Evolutionary conservation across 1,140 invertebrate genomes (phyloP).

Genomic region (Helicorthomorpha holstii): DNA sequence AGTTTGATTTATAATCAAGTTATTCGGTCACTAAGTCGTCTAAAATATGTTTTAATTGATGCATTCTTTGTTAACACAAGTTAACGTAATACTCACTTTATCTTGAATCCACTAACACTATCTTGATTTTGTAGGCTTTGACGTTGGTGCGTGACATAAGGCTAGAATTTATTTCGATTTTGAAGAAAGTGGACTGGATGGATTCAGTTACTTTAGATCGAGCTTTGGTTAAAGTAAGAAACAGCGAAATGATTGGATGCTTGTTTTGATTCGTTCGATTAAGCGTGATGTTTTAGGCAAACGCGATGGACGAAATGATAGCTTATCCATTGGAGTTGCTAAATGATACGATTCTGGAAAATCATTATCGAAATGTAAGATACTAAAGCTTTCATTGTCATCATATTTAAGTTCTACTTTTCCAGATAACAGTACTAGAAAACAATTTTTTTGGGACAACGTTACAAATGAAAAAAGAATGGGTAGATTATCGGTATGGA

Average conservation of each 20-base stretch:
- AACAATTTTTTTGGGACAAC: not conserved
- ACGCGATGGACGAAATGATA: slow-evolving; percentile 8
- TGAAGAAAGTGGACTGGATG: slow-evolving; percentile 9
- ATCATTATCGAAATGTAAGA: slow-evolving; percentile 22
- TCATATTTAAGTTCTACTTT: not conserved
- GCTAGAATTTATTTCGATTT: slow-evolving; percentile 3
- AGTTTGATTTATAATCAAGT: too few relatives aligned
- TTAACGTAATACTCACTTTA: too few relatives aligned
- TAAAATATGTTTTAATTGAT: too few relatives aligned
- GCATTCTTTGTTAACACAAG: too few relatives aligned
- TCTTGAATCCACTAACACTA: too few relatives aligned
- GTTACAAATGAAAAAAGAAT: not conserved
- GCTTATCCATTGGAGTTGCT: slow-evolving; percentile 9
- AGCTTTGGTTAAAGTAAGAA: slow-evolving; percentile 1
- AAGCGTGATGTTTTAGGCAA: not conserved
- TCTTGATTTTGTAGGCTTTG: slow-evolving; percentile 1
- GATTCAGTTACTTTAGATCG: not conserved
- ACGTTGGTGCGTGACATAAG: slow-evolving; percentile 1
- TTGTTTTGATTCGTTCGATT: slow-evolving; percentile 3
- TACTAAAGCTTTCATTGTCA: not conserved
- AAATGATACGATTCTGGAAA: slow-evolving; percentile 11
- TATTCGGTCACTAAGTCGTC: too few relatives aligned
- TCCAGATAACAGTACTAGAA: not conserved
- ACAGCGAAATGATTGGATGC: not conserved
- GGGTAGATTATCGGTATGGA: not conserved